phyloP scores from a whole-genome alignment of 2,113 vertebrate species.

The Microtus ochrogaster region DNA sequence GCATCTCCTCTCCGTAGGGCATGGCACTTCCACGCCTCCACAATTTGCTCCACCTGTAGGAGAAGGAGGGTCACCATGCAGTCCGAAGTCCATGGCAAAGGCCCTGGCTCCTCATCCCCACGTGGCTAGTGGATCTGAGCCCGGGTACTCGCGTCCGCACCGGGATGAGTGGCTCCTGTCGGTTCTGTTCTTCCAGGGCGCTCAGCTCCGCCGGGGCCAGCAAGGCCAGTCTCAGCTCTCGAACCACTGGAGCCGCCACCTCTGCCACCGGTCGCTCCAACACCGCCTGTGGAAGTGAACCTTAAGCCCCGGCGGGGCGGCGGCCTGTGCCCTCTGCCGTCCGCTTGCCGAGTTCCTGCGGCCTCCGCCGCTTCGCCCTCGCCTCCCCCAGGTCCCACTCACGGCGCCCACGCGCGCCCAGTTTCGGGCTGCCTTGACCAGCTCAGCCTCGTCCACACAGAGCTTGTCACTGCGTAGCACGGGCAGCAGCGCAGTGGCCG shows the following conservation, averaged over 20 bases:
- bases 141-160: slow-evolving; percentile 76
- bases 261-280: slow-evolving; percentile 83
- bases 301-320: neutral
- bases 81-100: neutral
- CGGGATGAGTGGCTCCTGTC: slow-evolving; percentile 87
- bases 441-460: slow-evolving; percentile 84
- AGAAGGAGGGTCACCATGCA: slow-evolving; percentile 60
- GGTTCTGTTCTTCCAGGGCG: slow-evolving; percentile 86
- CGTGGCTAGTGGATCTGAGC: neutral
- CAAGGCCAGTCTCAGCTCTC: slow-evolving; percentile 87
- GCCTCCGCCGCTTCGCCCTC: neutral
- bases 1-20: slow-evolving; percentile 81
- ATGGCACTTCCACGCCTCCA: slow-evolving; percentile 86
- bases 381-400: slow-evolving; percentile 68
- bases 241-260: slow-evolving; percentile 84
- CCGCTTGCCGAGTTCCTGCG: neutral
- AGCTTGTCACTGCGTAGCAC: slow-evolving; percentile 87
- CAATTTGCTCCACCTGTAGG: slow-evolving; percentile 84
- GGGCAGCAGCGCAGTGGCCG: slow-evolving; percentile 80
- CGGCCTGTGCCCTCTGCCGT: neutral
- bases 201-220: slow-evolving; percentile 87
- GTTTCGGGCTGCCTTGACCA: slow-evolving; percentile 85
- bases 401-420: slow-evolving; percentile 90
- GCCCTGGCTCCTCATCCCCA: neutral
- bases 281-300: slow-evolving; percentile 83